A percentile compares a stretch with the other conserved stretches of the same genome.
phyloP scores from a whole-genome alignment of 2,797 vertebrate genomes.

The Hydrophis major region DNA sequence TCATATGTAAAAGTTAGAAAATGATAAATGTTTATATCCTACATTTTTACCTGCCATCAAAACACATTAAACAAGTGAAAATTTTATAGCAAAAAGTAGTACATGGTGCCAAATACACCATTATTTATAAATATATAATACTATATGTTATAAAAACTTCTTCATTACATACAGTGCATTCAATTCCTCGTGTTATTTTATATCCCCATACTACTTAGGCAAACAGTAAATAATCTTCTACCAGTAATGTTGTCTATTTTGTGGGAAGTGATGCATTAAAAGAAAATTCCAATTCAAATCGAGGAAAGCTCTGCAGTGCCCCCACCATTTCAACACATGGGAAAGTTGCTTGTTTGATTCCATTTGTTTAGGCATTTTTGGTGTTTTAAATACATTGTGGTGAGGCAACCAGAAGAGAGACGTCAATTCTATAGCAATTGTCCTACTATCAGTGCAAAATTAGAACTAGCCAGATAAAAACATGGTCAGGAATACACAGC shows the following conservation, averaged over 20 bases:
- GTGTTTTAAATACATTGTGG: background rate
- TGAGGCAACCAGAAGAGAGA: background rate
- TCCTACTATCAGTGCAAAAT: background rate
- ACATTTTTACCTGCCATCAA: background rate
- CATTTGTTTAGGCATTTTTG: background rate
- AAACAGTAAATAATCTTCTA: slow-evolving; percentile 66
- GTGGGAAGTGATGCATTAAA: background rate
- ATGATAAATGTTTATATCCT: background rate
- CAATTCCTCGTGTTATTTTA: slow-evolving; percentile 44
- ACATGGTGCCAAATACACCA: slow-evolving; percentile 27
- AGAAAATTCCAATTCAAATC: background rate
- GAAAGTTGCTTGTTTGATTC: background rate
- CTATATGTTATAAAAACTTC: slow-evolving; percentile 44
- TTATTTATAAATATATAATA: background rate
- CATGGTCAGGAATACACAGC: background rate
- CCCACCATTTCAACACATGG: background rate
- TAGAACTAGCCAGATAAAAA: background rate
- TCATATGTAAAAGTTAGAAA: background rate
- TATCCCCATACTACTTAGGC: slow-evolving; percentile 54
- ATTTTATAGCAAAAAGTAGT: background rate
- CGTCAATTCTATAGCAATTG: background rate
- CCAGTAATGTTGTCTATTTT: slow-evolving; percentile 54
- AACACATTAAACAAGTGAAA: background rate
- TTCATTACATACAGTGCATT: slow-evolving; percentile 62
- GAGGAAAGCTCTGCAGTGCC: background rate